Base-by-base conservation (phyloP, 1,140 invertebrate species). In the Zophobas atratus region DNA sequence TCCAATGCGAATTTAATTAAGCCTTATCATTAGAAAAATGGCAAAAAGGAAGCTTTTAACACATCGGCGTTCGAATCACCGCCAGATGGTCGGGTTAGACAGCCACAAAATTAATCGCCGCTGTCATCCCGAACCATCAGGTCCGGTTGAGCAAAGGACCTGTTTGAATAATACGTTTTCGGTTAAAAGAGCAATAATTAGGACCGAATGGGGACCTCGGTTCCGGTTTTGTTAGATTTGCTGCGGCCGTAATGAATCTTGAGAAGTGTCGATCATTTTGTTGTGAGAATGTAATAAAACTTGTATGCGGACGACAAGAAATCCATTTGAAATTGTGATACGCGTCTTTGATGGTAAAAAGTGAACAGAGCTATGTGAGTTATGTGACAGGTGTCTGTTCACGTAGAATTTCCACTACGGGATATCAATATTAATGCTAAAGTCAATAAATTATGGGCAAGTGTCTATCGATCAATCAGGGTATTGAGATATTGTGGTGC, bases 1-100 rank as follows among this genome's bases (percentile, higher is more conserved):
- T 70, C 4, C 63, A 70, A 70, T 70, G 63, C 51, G 71, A 73
- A 73, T 73, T 56, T 56, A 55, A 73, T 73, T 73, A 73, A 56
- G 36, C 34, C 71, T 73, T 73, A 72, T 72, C 70, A 33, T 41
- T 67, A 20, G 41, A 43, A 43, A 67, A 43, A 67, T 67, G 39
- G 60, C 39, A 32, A 38, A 32, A 67, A 46, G 36, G 35, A 60
- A 34, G 49, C 49, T 51, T 51, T 51, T 51, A 51, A 51, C 49
- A 20, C 20, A 20, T 20, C 20, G 20, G 20, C 20, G n/a, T 46
- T 46, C 43, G 43, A 46, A 46, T 46, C 49, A 20, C 20, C 49
- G 49, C 2, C 4, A 57, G 34, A 5, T 35, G 55, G 39, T 32
- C 60, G 39, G 39, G n/a, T 67, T 34, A 20, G 57, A 63, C 57